phyloP scores from a whole-genome alignment of 2,113 vertebrate genomes.

The Macquaria ambigua region DNA sequence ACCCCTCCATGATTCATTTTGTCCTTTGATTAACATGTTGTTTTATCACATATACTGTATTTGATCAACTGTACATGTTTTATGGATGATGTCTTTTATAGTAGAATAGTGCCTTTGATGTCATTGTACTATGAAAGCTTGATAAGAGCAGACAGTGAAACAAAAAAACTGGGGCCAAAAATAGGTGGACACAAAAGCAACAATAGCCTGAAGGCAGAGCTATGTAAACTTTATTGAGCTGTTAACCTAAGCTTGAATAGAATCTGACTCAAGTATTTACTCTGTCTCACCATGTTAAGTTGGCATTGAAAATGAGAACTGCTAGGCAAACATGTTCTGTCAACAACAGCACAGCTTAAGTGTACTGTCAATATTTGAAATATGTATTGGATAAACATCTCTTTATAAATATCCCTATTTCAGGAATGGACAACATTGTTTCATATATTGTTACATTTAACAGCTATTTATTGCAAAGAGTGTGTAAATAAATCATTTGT shows the following conservation, averaged over 20 bases:
- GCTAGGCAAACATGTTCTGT: slow-evolving; percentile 61
- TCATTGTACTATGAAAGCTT: slow-evolving; percentile 21
- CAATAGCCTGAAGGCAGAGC: slow-evolving; percentile 27
- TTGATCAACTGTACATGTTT: slow-evolving; percentile 21
- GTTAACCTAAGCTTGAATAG: slow-evolving; percentile 52
- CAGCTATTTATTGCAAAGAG: neutral
- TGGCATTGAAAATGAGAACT: slow-evolving; percentile 38
- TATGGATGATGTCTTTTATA: slow-evolving; percentile 15
- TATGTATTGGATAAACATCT: slow-evolving; percentile 33
- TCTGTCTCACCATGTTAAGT: slow-evolving; percentile 42
- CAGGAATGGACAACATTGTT: slow-evolving; percentile 17
- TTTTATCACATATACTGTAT: slow-evolving; percentile 17
- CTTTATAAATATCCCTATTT: slow-evolving; percentile 20
- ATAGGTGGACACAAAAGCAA: slow-evolving; percentile 25
- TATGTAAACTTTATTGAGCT: slow-evolving; percentile 47
- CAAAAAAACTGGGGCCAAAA: neutral
- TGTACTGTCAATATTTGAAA: slow-evolving; percentile 67
- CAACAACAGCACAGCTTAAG: slow-evolving; percentile 54
- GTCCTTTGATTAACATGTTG: slow-evolving; percentile 10
- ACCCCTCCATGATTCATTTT: slow-evolving; percentile 9
- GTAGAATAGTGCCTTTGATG: slow-evolving; percentile 35
- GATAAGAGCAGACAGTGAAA: slow-evolving; percentile 26
- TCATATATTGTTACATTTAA: slow-evolving; percentile 11
- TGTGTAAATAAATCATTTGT: slow-evolving; percentile 11
- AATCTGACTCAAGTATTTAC: slow-evolving; percentile 54